These are phyloP conservation scores for Anabas testudineus DNA, from an alignment of 2,797 vertebrate species.

Conservation along the genomic window DNA sequence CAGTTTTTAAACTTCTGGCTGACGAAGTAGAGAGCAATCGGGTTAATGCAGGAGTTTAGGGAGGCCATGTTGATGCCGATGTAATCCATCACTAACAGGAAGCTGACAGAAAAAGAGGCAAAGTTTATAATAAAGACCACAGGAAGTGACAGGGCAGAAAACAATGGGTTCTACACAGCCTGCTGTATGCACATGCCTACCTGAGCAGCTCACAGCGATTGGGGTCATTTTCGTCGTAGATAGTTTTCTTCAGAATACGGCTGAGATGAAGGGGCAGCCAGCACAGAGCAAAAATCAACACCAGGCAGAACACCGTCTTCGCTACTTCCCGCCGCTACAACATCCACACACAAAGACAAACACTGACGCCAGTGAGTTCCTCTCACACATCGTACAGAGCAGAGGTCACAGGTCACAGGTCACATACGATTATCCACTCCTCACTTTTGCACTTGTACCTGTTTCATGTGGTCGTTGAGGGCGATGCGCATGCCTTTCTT, in stretches of 20 bases:
- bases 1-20: constrained; percentile 94
- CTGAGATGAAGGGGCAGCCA: constrained; percentile 94
- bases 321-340: constrained; percentile 84
- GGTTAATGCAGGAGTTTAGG: constrained; percentile 93
- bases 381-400: background rate
- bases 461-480: constrained; percentile 93
- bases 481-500: constrained; percentile 91
- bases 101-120: constrained; percentile 74
- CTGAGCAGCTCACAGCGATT: constrained; percentile 92
- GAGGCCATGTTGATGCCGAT: constrained; percentile 95
- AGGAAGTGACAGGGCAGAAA: constrained; percentile 58
- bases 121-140: constrained; percentile 32
- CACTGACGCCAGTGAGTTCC: background rate
- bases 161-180: constrained; percentile 58
- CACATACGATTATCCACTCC: background rate
- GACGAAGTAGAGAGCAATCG: constrained; percentile 92
- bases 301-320: constrained; percentile 92
- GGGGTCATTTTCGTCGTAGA: constrained; percentile 87
- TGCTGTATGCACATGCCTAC: constrained; percentile 62
- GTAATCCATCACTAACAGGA: constrained; percentile 93
- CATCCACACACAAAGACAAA: constrained; percentile 33
- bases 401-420: background rate
- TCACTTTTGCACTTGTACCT: constrained; percentile 74
- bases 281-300: constrained; percentile 92
- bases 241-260: constrained; percentile 91